Evolutionary conservation across 1,140 invertebrate genomes (phyloP), one percentile per base, ranked within the genome.

Genomic region (Papilio machaon): DNA sequence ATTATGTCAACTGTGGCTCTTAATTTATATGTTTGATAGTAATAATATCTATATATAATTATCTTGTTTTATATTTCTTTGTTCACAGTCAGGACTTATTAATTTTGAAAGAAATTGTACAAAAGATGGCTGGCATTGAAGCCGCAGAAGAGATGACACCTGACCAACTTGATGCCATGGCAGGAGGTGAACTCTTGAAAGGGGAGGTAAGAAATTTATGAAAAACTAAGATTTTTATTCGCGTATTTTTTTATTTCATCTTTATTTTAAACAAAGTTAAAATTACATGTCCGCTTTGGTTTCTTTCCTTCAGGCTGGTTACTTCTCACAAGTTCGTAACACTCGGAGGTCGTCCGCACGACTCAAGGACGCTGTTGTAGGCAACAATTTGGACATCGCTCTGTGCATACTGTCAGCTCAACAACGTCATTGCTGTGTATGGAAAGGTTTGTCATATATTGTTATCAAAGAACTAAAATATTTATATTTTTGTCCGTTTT

Each of bases 41-140:
- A 43, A 75, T n/a, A 58, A 30, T 35, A n/a, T 30, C 23, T 30
- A 30, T 30, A 30, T 30, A 30, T 30, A 30, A 30, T 82, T n/a
- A 23, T 23, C 23, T n/a, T 64, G 60, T 11, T 23, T 30, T 82
- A 35, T 30, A 78, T 79, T 54, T 81, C 8, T 84, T 75, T 81
- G 43, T 79, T 83, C 86, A 75, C 92, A 98, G 98, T 95, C 96
- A 99, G 93, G 99, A 99, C 95, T 95, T 99, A 82, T 95, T 99
- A 35, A 97, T 99, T 85, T 94, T 99, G 70, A 98, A 99, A 94
- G 99, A 99, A 95, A 98, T 99, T 85, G 98, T 99, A 79, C 98
- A 99, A 95, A 99, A 99, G 96, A 99, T 99, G 99, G 98, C 99
- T 15, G 99, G 99, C 2, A 98, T 99, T 82, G 99, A 99, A 95